Conservation (phyloP, 2,797 vertebrate genomes). For the Tokudaia tokunoshimensis region DNA sequence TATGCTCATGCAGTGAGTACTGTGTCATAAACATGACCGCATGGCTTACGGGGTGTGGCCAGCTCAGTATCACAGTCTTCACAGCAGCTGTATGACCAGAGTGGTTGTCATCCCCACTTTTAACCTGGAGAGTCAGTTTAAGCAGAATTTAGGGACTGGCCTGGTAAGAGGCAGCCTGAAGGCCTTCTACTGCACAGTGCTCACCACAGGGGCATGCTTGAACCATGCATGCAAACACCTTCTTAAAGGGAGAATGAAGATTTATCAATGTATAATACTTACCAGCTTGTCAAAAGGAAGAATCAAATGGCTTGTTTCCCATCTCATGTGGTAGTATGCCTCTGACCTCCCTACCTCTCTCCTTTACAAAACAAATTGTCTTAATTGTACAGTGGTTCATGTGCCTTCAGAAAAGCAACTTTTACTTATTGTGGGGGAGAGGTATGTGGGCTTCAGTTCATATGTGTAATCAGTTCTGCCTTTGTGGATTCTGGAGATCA, state of each 20-base stretch:
- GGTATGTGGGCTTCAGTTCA: neutral
- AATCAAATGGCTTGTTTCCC: neutral
- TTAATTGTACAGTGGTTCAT: slow-evolving; percentile 7
- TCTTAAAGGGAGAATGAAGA: neutral
- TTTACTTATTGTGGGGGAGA: neutral
- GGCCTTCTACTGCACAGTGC: too few relatives aligned
- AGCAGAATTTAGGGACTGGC: neutral
- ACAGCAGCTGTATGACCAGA: neutral
- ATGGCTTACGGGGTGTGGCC: neutral
- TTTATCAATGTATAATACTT: neutral
- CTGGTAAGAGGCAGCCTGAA: neutral
- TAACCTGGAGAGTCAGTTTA: neutral
- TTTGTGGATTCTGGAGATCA: neutral
- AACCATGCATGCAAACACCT: neutral
- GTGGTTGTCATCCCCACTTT: neutral
- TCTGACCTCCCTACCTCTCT: slow-evolving; percentile 6
- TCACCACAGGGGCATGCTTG: neutral
- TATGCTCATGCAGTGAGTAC: neutral
- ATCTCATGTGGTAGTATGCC: neutral
- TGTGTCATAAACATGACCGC: neutral
- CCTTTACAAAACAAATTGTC: neutral
- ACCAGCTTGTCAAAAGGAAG: neutral
- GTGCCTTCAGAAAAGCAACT: neutral
- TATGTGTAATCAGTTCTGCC: neutral
- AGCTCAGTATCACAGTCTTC: neutral